These are phyloP conservation scores for Colius striatus DNA, from an alignment of 2,113 vertebrate species.

Conservation along the genomic window DNA sequence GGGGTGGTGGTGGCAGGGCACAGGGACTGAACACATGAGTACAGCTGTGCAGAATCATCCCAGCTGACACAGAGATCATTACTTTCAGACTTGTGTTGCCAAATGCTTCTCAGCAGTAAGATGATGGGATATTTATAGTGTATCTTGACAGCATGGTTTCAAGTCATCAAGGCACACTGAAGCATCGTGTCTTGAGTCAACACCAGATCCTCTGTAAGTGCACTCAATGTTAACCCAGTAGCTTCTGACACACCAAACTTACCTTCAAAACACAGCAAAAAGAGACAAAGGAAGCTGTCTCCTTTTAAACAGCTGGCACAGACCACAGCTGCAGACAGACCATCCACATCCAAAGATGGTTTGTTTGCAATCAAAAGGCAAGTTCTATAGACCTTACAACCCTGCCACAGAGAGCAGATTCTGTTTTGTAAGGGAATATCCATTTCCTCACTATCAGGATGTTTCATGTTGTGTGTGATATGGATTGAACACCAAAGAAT, in stretches of 20 bases:
- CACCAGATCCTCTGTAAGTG: not conserved
- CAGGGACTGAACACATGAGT: not conserved
- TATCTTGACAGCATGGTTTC: constrained; percentile 32
- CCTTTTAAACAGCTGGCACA: not conserved
- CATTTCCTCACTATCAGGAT: not conserved
- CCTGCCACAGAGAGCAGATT: not conserved
- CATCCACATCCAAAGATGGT: not conserved
- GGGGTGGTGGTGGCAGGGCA: not conserved
- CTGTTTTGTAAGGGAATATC: not conserved
- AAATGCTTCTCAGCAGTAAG: constrained; percentile 7
- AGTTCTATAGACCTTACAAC: not conserved
- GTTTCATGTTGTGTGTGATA: rapidly evolving
- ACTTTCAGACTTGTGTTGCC: not conserved
- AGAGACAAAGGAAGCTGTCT: not conserved
- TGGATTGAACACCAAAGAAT: not conserved
- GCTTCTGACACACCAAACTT: not conserved
- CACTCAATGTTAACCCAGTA: not conserved
- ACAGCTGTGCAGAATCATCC: not conserved
- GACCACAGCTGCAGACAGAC: not conserved
- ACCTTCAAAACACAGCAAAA: not conserved
- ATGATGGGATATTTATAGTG: constrained; percentile 33
- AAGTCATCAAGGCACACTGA: constrained; percentile 40
- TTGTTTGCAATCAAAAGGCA: not conserved
- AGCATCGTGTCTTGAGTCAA: constrained; percentile 22
- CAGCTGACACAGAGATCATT: constrained; percentile 18